Evolutionary conservation across 2,888 invertebrate genomes (phyloP).

Genomic region (Elmis aenea): DNA sequence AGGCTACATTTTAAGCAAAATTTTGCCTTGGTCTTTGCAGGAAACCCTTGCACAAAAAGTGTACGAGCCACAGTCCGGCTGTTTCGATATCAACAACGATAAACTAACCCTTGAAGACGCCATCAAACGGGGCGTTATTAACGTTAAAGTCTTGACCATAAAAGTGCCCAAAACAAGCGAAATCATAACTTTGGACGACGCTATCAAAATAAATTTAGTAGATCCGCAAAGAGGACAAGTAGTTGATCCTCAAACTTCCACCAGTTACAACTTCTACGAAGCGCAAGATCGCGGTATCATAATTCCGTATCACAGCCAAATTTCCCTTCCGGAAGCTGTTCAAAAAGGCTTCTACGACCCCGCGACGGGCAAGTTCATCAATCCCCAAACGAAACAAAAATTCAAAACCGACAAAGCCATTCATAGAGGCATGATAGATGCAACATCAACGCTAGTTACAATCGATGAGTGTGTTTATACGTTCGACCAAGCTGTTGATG

Average conservation of each 20-base stretch:
- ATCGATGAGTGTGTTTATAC: constrained; percentile 76
- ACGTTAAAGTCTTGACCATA: constrained; percentile 70
- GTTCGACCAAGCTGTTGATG: constrained; percentile 76
- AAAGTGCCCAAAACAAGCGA: constrained; percentile 76
- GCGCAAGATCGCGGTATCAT: constrained; percentile 80
- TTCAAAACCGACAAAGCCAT: constrained; percentile 79
- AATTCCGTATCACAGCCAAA: constrained; percentile 74
- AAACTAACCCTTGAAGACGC: constrained; percentile 69
- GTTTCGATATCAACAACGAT: constrained; percentile 64
- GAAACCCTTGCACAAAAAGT: constrained; percentile 77
- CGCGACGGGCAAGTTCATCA: constrained; percentile 74
- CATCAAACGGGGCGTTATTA: constrained; percentile 68
- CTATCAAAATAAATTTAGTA: constrained; percentile 69
- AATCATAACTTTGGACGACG: constrained; percentile 74
- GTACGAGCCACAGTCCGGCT: constrained; percentile 70
- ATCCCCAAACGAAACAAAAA: constrained; percentile 73
- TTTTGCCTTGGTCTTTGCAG: constrained; percentile 76
- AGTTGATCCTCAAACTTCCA: constrained; percentile 68
- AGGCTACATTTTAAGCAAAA: constrained; percentile 73
- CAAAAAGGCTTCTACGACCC: constrained; percentile 88
- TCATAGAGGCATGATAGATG: constrained; percentile 77
- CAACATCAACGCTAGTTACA: constrained; percentile 79
- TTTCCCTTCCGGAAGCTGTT: constrained; percentile 84
- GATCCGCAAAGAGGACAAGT: constrained; percentile 77
- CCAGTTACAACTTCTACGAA: constrained; percentile 72